A percentile compares a stretch with the other conserved stretches of the same genome.
phyloP scores from a whole-genome alignment of 2,888 invertebrate genomes.

The Xanthia togata region DNA sequence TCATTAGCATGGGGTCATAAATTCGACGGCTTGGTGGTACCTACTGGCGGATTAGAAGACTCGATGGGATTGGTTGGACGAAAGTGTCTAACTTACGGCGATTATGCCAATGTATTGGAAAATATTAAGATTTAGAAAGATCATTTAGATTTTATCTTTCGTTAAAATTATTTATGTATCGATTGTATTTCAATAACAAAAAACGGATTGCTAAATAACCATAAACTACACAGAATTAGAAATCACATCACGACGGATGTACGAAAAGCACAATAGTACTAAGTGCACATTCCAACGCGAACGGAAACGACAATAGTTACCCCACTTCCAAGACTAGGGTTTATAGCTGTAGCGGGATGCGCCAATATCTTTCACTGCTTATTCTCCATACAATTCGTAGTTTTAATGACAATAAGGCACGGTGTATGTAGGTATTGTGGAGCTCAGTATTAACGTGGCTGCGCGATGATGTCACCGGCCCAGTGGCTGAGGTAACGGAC shows the following conservation, averaged over 20 bases:
- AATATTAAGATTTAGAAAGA: slow-evolving; percentile 3
- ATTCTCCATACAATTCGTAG: slow-evolving; percentile 65
- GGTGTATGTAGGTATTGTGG: slow-evolving; percentile 70
- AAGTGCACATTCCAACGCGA: slow-evolving; percentile 48
- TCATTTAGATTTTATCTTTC: slow-evolving; percentile 24
- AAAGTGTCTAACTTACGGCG: slow-evolving; percentile 28
- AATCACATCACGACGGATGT: slow-evolving; percentile 51
- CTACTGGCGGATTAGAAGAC: slow-evolving; percentile 55
- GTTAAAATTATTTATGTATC: slow-evolving; percentile 6
- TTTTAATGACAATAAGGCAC: slow-evolving; percentile 66
- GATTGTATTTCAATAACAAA: slow-evolving; percentile 13
- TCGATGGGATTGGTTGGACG: slow-evolving; percentile 28
- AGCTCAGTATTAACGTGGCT: slow-evolving; percentile 78
- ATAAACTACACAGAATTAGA: slow-evolving; percentile 42
- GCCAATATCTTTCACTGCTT: slow-evolving; percentile 64
- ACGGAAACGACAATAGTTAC: slow-evolving; percentile 65
- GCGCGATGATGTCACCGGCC: slow-evolving; percentile 81
- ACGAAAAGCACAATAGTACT: slow-evolving; percentile 54
- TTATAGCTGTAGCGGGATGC: slow-evolving; percentile 62
- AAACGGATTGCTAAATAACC: background rate
- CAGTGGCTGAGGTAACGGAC: slow-evolving; percentile 74
- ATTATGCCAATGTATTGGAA: slow-evolving; percentile 29
- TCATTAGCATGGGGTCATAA: slow-evolving; percentile 84
- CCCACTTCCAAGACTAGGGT: slow-evolving; percentile 59
- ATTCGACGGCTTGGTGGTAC: slow-evolving; percentile 67